phyloP scores from a whole-genome alignment of 2,888 invertebrate species.

The Barypeithes pellucidus region DNA sequence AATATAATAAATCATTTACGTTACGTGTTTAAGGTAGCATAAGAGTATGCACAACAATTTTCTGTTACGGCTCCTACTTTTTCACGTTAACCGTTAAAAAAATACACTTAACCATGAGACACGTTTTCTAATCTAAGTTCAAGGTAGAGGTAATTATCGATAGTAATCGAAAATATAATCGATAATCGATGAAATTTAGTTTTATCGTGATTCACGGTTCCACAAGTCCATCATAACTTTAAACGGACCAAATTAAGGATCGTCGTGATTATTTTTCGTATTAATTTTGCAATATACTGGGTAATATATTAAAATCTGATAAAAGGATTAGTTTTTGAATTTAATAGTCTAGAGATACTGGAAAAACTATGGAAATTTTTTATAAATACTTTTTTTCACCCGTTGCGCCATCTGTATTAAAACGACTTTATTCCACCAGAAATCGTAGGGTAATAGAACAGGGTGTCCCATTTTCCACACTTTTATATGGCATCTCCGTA shows the following conservation, averaged over 20 bases:
- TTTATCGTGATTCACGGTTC: constrained; percentile 26
- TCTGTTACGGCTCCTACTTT: not conserved
- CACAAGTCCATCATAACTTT: constrained; percentile 23
- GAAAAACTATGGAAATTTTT: no score
- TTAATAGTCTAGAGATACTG: no score
- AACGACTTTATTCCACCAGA: no score
- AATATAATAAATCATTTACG: no score
- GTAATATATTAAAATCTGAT: not conserved
- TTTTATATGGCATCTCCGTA: no score
- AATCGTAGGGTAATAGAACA: no score
- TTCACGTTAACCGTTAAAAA: constrained; percentile 44
- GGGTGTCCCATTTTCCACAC: no score
- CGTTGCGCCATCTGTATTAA: no score
- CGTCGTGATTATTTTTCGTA: constrained; percentile 2
- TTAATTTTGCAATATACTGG: constrained; percentile 9
- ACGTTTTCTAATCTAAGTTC: constrained; percentile 64
- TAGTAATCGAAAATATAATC: constrained; percentile 65
- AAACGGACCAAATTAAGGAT: constrained; percentile 35
- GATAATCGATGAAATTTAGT: constrained; percentile 56
- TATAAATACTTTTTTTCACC: no score
- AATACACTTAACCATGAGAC: constrained; percentile 59
- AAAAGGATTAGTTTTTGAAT: not conserved
- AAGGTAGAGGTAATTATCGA: constrained; percentile 64
- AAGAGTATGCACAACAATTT: no score
- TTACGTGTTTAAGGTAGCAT: no score